These are phyloP conservation scores for Steinernema khuongi DNA, from an alignment of 1,140 invertebrate genomes.

Conservation along the genomic window DNA sequence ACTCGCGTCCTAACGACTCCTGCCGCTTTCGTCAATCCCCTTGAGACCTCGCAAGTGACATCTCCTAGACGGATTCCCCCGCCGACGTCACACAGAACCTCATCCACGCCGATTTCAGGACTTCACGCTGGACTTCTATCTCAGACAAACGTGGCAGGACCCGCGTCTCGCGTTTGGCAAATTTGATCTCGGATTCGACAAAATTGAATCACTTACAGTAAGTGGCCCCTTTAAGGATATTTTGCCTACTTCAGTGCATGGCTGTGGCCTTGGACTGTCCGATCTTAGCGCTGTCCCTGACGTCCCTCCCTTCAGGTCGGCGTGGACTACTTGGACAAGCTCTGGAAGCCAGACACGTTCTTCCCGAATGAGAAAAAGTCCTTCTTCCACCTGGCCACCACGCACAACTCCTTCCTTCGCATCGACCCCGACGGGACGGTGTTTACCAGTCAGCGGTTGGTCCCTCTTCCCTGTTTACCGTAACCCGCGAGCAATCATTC, in stretches of 20 bases:
- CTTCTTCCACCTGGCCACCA: constrained; percentile 94
- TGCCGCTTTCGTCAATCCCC: background rate
- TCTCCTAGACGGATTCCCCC: too few species aligned
- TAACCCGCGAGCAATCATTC: background rate
- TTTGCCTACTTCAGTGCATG: too few species aligned
- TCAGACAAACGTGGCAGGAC: constrained; percentile 95
- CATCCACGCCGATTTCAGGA: constrained; percentile 67
- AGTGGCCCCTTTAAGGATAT: background rate
- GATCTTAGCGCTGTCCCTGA: background rate
- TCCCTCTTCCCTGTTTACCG: background rate
- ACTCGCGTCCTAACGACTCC: background rate
- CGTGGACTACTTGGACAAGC: constrained; percentile 89
- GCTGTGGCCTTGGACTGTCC: constrained; percentile 37
- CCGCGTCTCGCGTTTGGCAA: constrained; percentile 82
- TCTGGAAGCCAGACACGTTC: constrained; percentile 97
- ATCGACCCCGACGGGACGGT: constrained; percentile 61
- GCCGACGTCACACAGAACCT: too few species aligned
- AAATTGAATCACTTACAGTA: constrained; percentile 59
- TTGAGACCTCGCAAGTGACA: too few species aligned
- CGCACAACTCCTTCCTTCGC: constrained; percentile 67
- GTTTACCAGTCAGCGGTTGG: constrained; percentile 44
- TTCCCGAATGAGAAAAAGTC: constrained; percentile 96
- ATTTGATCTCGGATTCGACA: constrained; percentile 73
- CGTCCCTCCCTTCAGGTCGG: constrained; percentile 65
- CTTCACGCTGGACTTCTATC: constrained; percentile 96